phyloP scores from a whole-genome alignment of 2,797 vertebrate species.

The Gallirallus australis region DNA sequence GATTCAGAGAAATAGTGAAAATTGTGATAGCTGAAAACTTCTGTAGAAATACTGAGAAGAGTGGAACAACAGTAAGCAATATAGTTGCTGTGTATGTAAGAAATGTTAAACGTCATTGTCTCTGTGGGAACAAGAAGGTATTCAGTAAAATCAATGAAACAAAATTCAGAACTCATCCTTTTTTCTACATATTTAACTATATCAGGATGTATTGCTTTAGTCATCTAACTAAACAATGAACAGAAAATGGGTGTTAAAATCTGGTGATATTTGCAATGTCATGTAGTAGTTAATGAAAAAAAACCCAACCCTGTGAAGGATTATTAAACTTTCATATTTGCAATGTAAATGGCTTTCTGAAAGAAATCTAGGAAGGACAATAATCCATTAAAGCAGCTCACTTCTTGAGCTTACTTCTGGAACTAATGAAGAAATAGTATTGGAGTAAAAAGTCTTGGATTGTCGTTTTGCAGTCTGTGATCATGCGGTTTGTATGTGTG shows the following conservation, averaged over 20 bases:
- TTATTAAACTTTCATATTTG: not conserved
- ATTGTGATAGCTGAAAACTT: not conserved
- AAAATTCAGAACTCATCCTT: not conserved
- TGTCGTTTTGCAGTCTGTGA: not conserved
- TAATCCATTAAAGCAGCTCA: not conserved
- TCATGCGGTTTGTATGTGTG: not conserved
- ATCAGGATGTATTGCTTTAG: not conserved
- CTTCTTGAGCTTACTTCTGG: not conserved
- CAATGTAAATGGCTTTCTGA: not conserved
- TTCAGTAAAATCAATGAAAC: not conserved
- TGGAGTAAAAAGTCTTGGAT: not conserved
- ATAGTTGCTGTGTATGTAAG: not conserved
- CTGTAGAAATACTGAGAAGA: not conserved
- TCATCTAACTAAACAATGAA: not conserved
- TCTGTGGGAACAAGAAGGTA: not conserved
- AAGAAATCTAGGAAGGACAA: not conserved
- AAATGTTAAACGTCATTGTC: not conserved
- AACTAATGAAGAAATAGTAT: not conserved
- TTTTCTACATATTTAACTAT: not conserved
- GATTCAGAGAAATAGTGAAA: not conserved
- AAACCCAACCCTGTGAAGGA: not conserved
- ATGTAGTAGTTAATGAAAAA: not conserved
- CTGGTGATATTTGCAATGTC: not conserved
- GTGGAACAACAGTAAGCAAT: not conserved
- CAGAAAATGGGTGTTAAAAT: too few species aligned